phyloP scores from a whole-genome alignment of 2,888 invertebrate species.

The Lumbricus terrestris region DNA sequence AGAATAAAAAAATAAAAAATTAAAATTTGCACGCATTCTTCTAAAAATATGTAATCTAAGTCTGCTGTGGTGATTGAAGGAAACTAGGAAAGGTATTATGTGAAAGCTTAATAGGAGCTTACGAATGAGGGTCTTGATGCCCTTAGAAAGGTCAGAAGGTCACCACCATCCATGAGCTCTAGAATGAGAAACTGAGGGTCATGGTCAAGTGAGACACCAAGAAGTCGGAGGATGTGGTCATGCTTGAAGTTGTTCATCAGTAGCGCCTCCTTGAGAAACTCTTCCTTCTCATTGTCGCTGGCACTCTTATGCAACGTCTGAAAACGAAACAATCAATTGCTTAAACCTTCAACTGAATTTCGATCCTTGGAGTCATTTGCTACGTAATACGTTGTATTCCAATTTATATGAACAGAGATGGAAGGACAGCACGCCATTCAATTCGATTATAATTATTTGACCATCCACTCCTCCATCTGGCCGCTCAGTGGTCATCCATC shows the following conservation, averaged over 20 bases:
- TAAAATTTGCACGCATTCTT: too few relatives aligned
- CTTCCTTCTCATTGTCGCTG: slow-evolving; percentile 82
- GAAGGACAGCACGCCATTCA: neutral
- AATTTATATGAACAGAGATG: neutral
- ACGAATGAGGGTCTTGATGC: slow-evolving; percentile 21
- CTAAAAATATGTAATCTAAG: neutral
- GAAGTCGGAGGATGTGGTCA: slow-evolving; percentile 85
- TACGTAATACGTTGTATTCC: neutral
- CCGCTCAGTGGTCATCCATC: neutral
- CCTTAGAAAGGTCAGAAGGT: slow-evolving; percentile 84
- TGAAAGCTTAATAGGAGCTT: neutral
- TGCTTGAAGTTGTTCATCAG: slow-evolving; percentile 95
- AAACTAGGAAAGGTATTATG: neutral
- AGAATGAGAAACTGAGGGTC: slow-evolving; percentile 90
- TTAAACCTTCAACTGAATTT: neutral
- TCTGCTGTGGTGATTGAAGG: neutral
- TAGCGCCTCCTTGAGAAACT: slow-evolving; percentile 93
- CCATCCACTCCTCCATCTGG: neutral
- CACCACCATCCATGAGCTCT: slow-evolving; percentile 97
- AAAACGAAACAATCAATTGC: neutral
- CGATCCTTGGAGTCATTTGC: neutral
- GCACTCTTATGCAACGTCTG: slow-evolving; percentile 89
- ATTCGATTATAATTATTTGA: neutral
- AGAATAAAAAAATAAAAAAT: too few relatives aligned
- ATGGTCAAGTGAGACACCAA: slow-evolving; percentile 91